Evolutionary conservation across 2,113 vertebrate species (phyloP).

Genomic region (Podarcis raffonei): DNA sequence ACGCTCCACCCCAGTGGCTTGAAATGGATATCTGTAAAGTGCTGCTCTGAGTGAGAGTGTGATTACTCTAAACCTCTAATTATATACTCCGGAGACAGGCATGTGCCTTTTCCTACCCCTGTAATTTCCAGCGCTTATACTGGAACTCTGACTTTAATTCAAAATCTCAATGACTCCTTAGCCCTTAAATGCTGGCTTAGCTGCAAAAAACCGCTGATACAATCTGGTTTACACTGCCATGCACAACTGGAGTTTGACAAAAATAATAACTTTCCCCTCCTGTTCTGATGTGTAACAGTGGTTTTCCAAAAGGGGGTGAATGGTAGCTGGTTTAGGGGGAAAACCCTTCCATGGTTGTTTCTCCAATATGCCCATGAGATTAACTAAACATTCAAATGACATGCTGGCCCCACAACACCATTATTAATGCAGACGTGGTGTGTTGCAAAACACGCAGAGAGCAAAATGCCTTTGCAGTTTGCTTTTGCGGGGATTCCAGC

Average conservation of each 20-base stretch:
- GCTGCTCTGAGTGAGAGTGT: conserved; percentile 41
- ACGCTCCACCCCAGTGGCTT: background rate
- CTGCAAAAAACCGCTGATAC: conserved; percentile 46
- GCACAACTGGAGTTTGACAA: conserved; percentile 47
- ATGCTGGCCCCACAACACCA: conserved; percentile 59
- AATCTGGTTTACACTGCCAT: conserved; percentile 37
- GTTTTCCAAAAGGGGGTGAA: conserved; percentile 48
- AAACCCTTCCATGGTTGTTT: conserved; percentile 36
- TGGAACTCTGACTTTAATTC: conserved; percentile 67
- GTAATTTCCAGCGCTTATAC: conserved; percentile 66
- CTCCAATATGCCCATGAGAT: conserved; percentile 49
- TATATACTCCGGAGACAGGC: conserved; percentile 55
- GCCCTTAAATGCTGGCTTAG: conserved; percentile 60
- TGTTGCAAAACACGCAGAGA: conserved; percentile 57
- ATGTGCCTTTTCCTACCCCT: conserved; percentile 46
- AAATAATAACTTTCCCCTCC: conserved; percentile 49
- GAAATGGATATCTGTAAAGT: conserved; percentile 51
- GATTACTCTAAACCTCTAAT: conserved; percentile 68
- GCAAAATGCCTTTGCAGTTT: conserved; percentile 69
- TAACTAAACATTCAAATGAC: conserved; percentile 58
- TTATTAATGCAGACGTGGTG: conserved; percentile 72
- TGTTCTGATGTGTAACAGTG: conserved; percentile 45
- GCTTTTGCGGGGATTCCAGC: conserved; percentile 47
- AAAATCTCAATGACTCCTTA: conserved; percentile 65
- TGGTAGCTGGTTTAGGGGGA: conserved; percentile 21